Evolutionary conservation across 1,140 invertebrate genomes (phyloP), one percentile per base, ranked within the genome.

Genomic region (Cydia fagiglandana): DNA sequence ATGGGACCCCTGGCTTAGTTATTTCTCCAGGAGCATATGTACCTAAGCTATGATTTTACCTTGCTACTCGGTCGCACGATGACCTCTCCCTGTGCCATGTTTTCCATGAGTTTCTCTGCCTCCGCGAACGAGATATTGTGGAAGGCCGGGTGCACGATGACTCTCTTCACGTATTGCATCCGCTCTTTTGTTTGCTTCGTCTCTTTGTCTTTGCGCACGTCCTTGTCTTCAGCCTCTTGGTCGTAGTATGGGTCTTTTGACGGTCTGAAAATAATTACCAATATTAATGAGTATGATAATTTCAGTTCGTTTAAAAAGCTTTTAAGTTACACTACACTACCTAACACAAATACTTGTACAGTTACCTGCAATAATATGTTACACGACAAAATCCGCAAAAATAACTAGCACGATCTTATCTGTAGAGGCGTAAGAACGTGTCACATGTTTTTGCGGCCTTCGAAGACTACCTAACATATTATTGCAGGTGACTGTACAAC

Each of bases 81-180:
- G 2, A 97, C 98, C 86, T 99, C 99, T 6, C 99, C 99, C 92
- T 99, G 98, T 80, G 99, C 98, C 96, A 99, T 97, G 17, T 95
- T 95, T 9, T 95, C 95, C 95, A 99, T 96, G 53, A 99, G 91
- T 86, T 98, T 97, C 83, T 99, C 98, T 1, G 98, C 97, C 85
- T 99, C 98, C 0, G 96, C 95, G 88, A 97, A 99, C 12, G 97
- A 97, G 78, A 99, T 98, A 88, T 99, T 99, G 81, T 99, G 97
- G 93, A 99, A 99, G 0, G 97, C 96, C 0, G 98, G 98, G 94
- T 99, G 99, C 17, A 99, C 97, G 76, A 99, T 99, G 0, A 99
- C 98, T 7, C 99, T 94, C 83, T 99, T 99, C 0, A 98, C 96
- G 88, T 97, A 98, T 64, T 96, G 97, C 90, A 96, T 95, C 53